A percentile compares a stretch with the other conserved stretches of the same genome.
phyloP scores from a whole-genome alignment of 2,113 vertebrate species.

The Heterotis niloticus region DNA sequence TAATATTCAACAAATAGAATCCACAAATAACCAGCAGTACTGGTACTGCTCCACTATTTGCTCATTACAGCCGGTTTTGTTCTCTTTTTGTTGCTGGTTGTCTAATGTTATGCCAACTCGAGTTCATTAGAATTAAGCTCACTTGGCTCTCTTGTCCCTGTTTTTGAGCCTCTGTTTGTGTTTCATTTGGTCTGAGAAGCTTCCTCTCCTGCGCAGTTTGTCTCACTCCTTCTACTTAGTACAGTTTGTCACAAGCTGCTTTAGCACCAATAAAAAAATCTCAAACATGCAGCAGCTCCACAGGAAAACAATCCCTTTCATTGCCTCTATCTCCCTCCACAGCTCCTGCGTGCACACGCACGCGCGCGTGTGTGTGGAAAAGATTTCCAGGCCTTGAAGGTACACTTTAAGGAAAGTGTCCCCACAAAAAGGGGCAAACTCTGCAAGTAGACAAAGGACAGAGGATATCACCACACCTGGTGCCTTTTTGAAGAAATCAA shows the following conservation, averaged over 20 bases:
- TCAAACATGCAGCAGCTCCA: neutral
- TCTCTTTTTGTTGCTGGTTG: neutral
- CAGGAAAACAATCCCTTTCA: neutral
- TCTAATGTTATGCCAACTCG: neutral
- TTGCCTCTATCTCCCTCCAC: neutral
- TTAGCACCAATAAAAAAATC: neutral
- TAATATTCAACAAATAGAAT: neutral
- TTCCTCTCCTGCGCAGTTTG: neutral
- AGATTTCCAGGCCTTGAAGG: no score
- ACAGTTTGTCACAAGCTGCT: neutral
- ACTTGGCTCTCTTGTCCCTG: neutral
- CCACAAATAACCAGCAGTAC: neutral
- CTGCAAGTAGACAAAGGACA: no score
- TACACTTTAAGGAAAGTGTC: no score
- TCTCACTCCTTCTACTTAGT: constrained; percentile 15
- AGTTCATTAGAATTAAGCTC: neutral
- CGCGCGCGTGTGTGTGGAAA: neutral
- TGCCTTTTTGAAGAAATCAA: no score
- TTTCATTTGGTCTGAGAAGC: neutral
- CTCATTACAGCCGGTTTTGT: neutral
- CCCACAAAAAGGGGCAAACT: no score
- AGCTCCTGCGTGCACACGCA: neutral
- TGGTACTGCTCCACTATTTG: neutral
- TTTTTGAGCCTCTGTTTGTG: constrained; percentile 18
- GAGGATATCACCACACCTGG: no score